phyloP scores from a whole-genome alignment of 2,113 vertebrate species.

The Panurus biarmicus region DNA sequence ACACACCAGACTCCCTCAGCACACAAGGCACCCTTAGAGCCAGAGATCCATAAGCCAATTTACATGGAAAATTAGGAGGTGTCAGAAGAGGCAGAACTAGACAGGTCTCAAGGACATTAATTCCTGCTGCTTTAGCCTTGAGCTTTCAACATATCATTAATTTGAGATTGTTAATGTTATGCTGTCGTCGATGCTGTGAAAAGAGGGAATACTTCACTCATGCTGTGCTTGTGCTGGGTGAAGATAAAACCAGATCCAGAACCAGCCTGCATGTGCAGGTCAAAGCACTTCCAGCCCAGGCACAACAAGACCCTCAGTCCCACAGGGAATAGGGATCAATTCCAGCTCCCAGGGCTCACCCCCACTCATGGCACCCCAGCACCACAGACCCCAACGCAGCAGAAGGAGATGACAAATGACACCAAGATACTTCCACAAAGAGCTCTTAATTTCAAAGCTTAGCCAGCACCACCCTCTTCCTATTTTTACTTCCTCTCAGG shows the following conservation, averaged over 20 bases:
- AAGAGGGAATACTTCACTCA: not conserved
- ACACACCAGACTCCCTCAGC: not conserved
- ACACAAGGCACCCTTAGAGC: slow-evolving; percentile 3
- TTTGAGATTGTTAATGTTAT: not conserved
- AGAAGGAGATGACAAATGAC: not conserved
- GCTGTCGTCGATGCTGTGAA: not conserved
- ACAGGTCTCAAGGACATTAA: slow-evolving; percentile 54
- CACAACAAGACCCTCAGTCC: rapidly evolving
- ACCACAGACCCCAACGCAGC: not conserved
- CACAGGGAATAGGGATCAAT: not conserved
- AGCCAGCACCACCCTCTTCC: not conserved
- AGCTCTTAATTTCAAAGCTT: not conserved
- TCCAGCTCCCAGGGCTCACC: not conserved
- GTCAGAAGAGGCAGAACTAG: slow-evolving; percentile 29
- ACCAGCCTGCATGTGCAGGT: not conserved
- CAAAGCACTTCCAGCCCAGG: not conserved
- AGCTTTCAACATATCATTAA: slow-evolving; percentile 43
- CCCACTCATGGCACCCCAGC: not conserved
- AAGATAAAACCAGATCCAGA: not conserved
- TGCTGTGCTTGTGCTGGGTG: not conserved
- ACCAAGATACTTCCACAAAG: not conserved
- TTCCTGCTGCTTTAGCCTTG: slow-evolving; percentile 12
- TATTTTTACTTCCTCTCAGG: not conserved
- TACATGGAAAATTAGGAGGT: slow-evolving; percentile 52
- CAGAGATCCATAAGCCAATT: slow-evolving; percentile 34